Percentiles rank a stretch among this genome's conserved stretches.
Evolutionary conservation across 2,888 invertebrate species (phyloP).

Genomic region (Drosophila atripex): DNA sequence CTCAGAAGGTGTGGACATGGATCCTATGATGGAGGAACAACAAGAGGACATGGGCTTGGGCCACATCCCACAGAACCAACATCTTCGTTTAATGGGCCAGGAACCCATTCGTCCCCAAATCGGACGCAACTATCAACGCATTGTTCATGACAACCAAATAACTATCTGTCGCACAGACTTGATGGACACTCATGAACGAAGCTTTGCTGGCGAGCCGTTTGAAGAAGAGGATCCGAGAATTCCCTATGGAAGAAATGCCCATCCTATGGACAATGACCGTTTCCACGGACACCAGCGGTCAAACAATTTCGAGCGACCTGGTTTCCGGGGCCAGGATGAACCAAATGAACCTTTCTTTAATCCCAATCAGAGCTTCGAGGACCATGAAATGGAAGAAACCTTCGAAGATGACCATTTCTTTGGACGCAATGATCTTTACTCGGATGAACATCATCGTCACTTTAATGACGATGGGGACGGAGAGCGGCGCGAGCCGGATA

Average conservation of each 20-base stretch:
- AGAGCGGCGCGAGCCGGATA: slow-evolving; percentile 4
- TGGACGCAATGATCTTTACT: slow-evolving; percentile 14
- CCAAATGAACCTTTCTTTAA: background rate
- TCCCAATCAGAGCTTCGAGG: background rate
- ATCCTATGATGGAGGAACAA: background rate
- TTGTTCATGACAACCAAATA: slow-evolving; percentile 32
- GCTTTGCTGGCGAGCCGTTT: background rate
- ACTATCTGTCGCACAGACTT: slow-evolving; percentile 20
- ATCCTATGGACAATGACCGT: background rate
- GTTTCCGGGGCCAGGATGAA: background rate
- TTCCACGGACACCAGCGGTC: background rate
- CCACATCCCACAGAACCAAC: background rate
- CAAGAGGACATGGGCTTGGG: background rate
- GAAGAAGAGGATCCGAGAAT: background rate
- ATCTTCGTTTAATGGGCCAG: background rate
- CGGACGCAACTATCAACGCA: slow-evolving; percentile 22
- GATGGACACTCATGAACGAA: background rate
- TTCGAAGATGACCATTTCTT: slow-evolving; percentile 6
- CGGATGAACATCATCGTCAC: slow-evolving; percentile 5
- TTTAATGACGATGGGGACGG: slow-evolving; percentile 11
- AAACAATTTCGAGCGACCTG: background rate
- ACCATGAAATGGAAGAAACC: background rate
- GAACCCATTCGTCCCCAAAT: background rate
- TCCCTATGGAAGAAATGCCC: background rate
- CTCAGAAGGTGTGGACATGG: background rate